A percentile compares a stretch with the other conserved stretches of the same genome.
These are phyloP conservation scores for Poicephalus meyeri DNA, from an alignment of 2,113 vertebrate species.

Conservation along the genomic window DNA sequence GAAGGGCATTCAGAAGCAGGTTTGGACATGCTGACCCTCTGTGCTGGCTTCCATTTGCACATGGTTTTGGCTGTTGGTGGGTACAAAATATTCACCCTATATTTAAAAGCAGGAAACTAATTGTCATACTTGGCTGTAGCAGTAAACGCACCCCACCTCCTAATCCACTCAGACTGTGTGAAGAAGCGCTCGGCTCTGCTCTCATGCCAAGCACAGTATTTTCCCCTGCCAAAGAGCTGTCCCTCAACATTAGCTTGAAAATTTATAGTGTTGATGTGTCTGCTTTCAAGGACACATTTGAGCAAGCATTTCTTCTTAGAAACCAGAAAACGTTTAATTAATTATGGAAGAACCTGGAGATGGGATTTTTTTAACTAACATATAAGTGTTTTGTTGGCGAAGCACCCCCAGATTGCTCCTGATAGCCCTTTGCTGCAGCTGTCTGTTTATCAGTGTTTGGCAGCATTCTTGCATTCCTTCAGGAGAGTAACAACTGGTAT, in stretches of 20 bases:
- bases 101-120: background rate
- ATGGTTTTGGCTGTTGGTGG: background rate
- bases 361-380: background rate
- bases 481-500: background rate
- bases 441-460: background rate
- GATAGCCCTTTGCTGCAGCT: background rate
- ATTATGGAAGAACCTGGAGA: background rate
- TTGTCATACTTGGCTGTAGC: background rate
- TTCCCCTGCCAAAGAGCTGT: background rate
- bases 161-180: background rate
- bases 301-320: background rate
- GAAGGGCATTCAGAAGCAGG: background rate
- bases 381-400: background rate
- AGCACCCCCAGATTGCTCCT: background rate
- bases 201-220: accelerated
- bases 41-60: background rate
- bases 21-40: accelerated
- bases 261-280: background rate
- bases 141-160: accelerated
- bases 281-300: background rate
- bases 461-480: background rate
- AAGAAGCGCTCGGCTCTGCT: background rate
- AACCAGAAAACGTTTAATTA: background rate
- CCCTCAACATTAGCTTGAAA: background rate
- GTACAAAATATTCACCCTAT: background rate